A percentile compares a stretch with the other conserved stretches of the same genome.
phyloP scores from a whole-genome alignment of 2,888 invertebrate genomes.

The Saturnia pavonia region DNA sequence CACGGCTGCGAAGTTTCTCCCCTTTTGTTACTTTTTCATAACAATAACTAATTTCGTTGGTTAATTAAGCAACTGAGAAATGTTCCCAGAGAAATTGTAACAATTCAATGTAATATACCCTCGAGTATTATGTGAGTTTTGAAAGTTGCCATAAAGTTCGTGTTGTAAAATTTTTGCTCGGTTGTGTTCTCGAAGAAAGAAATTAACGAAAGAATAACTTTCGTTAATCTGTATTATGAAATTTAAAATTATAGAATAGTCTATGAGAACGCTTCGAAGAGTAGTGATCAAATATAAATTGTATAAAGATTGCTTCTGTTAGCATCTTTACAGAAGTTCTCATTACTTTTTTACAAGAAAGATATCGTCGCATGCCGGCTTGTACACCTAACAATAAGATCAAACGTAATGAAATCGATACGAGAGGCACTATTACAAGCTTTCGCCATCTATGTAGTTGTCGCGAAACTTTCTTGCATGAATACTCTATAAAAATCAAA shows the following conservation, averaged over 20 bases:
- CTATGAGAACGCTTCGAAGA: neutral
- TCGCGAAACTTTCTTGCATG: too few species aligned
- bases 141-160: conserved; percentile 30
- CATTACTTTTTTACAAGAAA: too few species aligned
- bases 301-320: neutral
- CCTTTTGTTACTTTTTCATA: conserved; percentile 62
- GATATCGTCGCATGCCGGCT: too few species aligned
- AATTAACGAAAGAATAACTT: too few species aligned
- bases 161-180: conserved; percentile 15
- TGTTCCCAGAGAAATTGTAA: conserved; percentile 50
- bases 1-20: conserved; percentile 50
- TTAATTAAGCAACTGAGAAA: conserved; percentile 62
- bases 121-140: conserved; percentile 39
- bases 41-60: conserved; percentile 68
- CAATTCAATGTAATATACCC: conserved; percentile 43
- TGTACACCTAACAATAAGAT: too few species aligned
- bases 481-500: too few species aligned
- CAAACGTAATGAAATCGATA: too few species aligned
- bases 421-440: too few species aligned
- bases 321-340: neutral
- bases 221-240: neutral
- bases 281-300: neutral
- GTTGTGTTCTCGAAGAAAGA: neutral
- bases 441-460: too few species aligned
- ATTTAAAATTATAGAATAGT: neutral